Evolutionary conservation across 2,888 invertebrate genomes (phyloP).

Genomic region (Phlogophora meticulosa): DNA sequence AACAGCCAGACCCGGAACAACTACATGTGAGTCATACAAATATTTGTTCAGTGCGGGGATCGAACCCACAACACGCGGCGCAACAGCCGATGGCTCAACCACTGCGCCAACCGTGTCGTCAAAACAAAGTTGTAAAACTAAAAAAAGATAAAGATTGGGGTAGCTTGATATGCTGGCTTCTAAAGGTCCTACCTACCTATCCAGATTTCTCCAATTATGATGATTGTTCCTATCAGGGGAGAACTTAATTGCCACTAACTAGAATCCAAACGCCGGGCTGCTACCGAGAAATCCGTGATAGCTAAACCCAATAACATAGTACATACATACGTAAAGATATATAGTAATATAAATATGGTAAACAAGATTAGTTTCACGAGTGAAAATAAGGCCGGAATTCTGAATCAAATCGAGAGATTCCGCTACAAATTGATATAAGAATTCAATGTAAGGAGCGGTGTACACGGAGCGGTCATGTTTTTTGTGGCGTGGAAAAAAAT

Average conservation of each 20-base stretch:
- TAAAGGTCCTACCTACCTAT: no score
- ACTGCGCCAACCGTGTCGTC: no score
- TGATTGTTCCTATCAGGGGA: no score
- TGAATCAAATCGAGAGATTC: conserved; percentile 68
- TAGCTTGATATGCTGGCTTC: no score
- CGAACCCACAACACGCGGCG: no score
- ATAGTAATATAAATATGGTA: conserved; percentile 19
- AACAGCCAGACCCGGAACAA: no score
- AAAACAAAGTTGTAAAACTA: no score
- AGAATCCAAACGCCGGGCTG: background rate
- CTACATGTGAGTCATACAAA: no score
- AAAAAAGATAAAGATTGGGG: no score
- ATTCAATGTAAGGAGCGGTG: conserved; percentile 41
- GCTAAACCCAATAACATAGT: background rate
- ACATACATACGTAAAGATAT: background rate
- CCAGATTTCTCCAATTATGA: no score
- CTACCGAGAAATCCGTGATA: background rate
- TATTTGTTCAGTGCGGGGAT: no score
- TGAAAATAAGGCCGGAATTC: conserved; percentile 46
- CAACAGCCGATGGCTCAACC: no score
- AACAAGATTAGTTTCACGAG: conserved; percentile 20
- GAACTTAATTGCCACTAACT: background rate
- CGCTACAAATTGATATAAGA: conserved; percentile 59
- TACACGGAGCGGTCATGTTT: conserved; percentile 1
- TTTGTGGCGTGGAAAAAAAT: conserved; percentile 10